Conservation (phyloP, 2,888 invertebrate genomes). For the Choristoneura rosaceana region DNA sequence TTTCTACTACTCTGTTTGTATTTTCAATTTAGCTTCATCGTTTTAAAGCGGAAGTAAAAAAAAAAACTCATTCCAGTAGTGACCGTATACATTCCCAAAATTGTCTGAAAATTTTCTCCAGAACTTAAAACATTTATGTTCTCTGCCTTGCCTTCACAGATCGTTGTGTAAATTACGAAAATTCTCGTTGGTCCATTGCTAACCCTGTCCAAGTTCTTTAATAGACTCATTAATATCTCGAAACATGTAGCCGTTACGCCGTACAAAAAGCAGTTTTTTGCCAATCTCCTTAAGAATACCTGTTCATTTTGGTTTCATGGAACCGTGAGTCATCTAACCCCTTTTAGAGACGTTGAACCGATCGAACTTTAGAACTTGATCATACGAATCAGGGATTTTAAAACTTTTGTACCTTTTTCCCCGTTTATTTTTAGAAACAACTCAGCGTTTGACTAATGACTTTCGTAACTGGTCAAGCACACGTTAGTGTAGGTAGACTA, state of each 20-base stretch:
- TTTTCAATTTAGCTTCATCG: no score
- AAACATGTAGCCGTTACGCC: slow-evolving; percentile 14
- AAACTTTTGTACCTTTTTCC: slow-evolving; percentile 31
- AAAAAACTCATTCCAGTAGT: no score
- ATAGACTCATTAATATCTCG: neutral
- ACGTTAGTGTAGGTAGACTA: neutral
- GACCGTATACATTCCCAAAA: neutral
- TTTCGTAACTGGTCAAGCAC: slow-evolving; percentile 20
- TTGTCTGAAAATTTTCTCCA: neutral
- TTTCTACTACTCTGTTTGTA: no score
- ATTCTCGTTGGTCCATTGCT: neutral
- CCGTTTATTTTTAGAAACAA: slow-evolving; percentile 22
- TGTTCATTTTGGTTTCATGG: slow-evolving; percentile 25
- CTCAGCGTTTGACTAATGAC: slow-evolving; percentile 27
- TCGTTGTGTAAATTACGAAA: neutral
- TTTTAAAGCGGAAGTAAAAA: no score
- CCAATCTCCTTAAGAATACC: slow-evolving; percentile 19
- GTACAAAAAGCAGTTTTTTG: slow-evolving; percentile 31
- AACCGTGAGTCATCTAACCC: slow-evolving; percentile 59
- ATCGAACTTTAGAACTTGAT: slow-evolving; percentile 48
- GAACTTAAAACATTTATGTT: neutral
- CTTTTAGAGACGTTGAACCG: slow-evolving; percentile 63
- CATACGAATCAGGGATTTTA: slow-evolving; percentile 23
- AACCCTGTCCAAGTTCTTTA: neutral
- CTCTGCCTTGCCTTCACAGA: neutral